Percentiles rank a stretch among this genome's conserved stretches.
phyloP scores from a whole-genome alignment of 64 coral and sea anemone species.

The Trachythela sp. region DNA sequence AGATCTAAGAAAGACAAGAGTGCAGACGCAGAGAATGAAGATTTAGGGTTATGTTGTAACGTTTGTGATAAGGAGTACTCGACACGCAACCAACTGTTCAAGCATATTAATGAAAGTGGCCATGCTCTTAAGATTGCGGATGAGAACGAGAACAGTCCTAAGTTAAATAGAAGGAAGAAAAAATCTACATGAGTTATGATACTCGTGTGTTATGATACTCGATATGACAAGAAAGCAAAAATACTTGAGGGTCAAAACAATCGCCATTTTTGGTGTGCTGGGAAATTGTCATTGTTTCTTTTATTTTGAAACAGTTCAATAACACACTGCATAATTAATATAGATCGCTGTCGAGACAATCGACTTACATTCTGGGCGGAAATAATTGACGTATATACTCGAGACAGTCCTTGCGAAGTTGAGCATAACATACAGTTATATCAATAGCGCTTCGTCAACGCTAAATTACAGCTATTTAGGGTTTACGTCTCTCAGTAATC shows the following conservation, averaged over 20 bases:
- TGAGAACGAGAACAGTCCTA: conserved; percentile 33
- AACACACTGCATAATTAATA: background rate
- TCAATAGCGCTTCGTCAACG: background rate
- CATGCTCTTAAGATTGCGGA: conserved; percentile 56
- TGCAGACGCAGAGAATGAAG: background rate
- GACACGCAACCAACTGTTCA: conserved; percentile 87
- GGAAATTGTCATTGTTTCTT: background rate
- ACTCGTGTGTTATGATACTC: background rate
- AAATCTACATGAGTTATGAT: background rate
- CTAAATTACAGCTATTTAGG: background rate
- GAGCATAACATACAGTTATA: background rate
- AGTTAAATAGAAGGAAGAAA: conserved; percentile 61
- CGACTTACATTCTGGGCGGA: background rate
- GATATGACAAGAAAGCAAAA: background rate
- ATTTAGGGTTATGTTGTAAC: conserved; percentile 40
- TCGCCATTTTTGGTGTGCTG: background rate
- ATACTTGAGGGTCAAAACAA: background rate
- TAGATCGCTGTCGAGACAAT: background rate
- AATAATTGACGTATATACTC: background rate
- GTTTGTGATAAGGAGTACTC: conserved; percentile 64
- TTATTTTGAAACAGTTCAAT: background rate
- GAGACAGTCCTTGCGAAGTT: background rate
- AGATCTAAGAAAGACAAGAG: conserved; percentile 6
- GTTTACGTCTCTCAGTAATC: background rate
- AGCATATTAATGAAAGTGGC: conserved; percentile 83